Evolutionary conservation across 2,888 invertebrate species (phyloP), one percentile per base, ranked within the genome.

Genomic region (Graphium colonna): DNA sequence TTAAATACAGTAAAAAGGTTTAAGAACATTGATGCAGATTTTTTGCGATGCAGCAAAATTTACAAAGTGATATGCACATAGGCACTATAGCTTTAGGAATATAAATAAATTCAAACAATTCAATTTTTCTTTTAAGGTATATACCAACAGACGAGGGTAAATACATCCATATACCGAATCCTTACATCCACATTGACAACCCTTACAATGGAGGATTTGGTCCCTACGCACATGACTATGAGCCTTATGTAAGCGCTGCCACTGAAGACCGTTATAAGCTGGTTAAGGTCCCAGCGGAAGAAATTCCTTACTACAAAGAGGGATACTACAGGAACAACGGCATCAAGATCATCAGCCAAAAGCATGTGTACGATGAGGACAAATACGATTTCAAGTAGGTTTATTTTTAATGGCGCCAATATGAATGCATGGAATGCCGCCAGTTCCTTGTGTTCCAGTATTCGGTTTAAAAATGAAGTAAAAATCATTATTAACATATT

Each of bases 311-410:
- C 75, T 90, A 85, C 68, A 87, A 87, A 56, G 82, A 85, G 8
- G 90, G 90, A 0, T 89, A 89, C 63, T 90, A 90, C 72, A 83
- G 73, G 70, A 90, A 90, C 67, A 90, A 90, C 48, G 90, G 90
- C 0, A 90, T 90, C 62, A 90, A 87, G 67, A 90, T 90, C 70
- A 75, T 90, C 57, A 82, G 75, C 12, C 90, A 90, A 59, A 81
- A 83, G 50, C 89, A 89, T 57, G 83, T 84, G 65, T 87, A 90
- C 65, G 75, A 87, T 1, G 89, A 90, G 46, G 85, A 89, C 58
- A 90, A 86, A 79, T 90, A 89, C 68, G 89, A 90, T 67, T 90
- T 89, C 68, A 75, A 85, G 90, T 90, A 59, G 90, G 90, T 8
- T 18, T 7, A 15, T 26, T 21, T 47, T 38, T 21, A 12, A 17